phyloP scores from a whole-genome alignment of 2,888 invertebrate genomes.

The Matsumyia berberina region DNA sequence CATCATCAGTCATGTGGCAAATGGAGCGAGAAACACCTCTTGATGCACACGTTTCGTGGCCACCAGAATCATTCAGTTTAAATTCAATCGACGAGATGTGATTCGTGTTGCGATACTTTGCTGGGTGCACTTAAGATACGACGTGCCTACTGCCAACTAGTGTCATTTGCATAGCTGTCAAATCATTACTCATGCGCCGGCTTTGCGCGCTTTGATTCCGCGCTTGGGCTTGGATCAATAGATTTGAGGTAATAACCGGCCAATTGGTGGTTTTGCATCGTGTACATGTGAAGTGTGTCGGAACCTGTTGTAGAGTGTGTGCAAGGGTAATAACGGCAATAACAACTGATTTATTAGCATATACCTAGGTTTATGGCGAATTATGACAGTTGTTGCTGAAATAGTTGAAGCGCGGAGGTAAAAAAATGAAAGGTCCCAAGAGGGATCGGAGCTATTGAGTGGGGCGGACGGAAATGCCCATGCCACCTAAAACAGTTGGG shows the following conservation, averaged over 20 bases:
- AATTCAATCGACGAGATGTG: constrained; percentile 65
- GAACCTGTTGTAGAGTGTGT: constrained; percentile 63
- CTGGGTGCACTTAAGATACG: constrained; percentile 67
- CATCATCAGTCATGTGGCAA: constrained; percentile 41
- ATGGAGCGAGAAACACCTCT: constrained; percentile 40
- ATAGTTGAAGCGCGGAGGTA: constrained; percentile 31
- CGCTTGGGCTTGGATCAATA: constrained; percentile 55
- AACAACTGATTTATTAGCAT: constrained; percentile 70
- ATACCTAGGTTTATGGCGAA: constrained; percentile 60
- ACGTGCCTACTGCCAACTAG: constrained; percentile 56
- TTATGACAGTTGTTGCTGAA: constrained; percentile 60
- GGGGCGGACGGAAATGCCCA: constrained; percentile 17
- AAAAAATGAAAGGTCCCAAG: constrained; percentile 18
- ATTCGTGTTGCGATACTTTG: constrained; percentile 64
- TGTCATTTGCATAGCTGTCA: constrained; percentile 75
- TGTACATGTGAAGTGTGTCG: constrained; percentile 34
- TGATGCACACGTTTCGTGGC: constrained; percentile 48
- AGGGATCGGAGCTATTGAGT: constrained; percentile 6
- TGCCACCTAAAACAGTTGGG: background rate
- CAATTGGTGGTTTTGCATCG: constrained; percentile 54
- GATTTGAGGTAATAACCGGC: constrained; percentile 47
- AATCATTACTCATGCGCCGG: constrained; percentile 70
- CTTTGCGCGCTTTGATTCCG: constrained; percentile 43
- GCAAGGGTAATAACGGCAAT: constrained; percentile 64
- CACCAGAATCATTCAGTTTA: constrained; percentile 46